Evolutionary conservation across 2,888 invertebrate species (phyloP).

Genomic region (Philaethria dido): DNA sequence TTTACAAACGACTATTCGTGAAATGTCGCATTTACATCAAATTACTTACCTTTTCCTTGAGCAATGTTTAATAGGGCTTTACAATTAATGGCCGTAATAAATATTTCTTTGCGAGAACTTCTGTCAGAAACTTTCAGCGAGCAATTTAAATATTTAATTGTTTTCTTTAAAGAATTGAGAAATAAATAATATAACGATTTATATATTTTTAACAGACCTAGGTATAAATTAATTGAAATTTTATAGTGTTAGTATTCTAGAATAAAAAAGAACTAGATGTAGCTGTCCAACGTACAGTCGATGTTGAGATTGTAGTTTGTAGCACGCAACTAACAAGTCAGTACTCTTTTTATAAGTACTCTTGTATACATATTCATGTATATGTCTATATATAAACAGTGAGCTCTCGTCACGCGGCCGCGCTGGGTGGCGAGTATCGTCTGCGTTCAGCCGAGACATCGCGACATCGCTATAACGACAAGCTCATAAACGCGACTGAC

Average conservation of each 20-base stretch:
- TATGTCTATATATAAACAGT: neutral
- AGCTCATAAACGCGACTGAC: slow-evolving; percentile 67
- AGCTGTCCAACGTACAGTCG: neutral
- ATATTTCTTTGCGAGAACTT: slow-evolving; percentile 28
- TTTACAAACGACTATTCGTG: slow-evolving; percentile 53
- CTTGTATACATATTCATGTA: neutral
- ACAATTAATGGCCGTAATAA: slow-evolving; percentile 27
- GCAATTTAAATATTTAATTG: slow-evolving; percentile 23
- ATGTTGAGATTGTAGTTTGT: neutral
- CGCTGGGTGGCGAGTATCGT: slow-evolving; percentile 64
- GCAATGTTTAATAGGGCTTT: slow-evolving; percentile 22
- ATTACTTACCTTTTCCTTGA: slow-evolving; percentile 49
- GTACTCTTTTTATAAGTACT: neutral
- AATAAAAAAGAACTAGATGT: neutral
- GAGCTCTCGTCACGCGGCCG: slow-evolving; percentile 63
- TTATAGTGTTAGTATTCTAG: neutral
- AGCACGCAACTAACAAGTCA: neutral
- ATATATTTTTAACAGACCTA: neutral
- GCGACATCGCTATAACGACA: slow-evolving; percentile 61
- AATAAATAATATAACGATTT: neutral
- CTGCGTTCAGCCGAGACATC: slow-evolving; percentile 45
- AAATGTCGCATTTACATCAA: slow-evolving; percentile 63
- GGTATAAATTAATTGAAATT: neutral
- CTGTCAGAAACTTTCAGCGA: slow-evolving; percentile 25
- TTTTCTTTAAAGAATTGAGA: neutral